Evolutionary conservation across 2,888 invertebrate species (phyloP), one percentile per base, ranked within the genome.

Genomic region (Calameuta pallipes): DNA sequence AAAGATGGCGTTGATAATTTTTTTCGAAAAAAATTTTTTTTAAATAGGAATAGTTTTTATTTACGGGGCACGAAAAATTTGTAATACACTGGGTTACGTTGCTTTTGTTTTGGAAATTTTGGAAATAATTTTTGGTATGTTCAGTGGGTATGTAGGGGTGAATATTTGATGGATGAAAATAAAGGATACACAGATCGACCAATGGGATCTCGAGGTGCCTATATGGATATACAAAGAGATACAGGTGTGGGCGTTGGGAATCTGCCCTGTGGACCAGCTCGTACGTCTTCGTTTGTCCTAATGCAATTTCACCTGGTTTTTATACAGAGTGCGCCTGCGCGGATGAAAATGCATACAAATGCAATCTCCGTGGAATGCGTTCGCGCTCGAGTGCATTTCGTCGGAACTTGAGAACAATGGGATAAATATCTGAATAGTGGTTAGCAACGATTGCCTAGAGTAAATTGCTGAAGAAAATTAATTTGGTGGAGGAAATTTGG

Each of bases 41-140:
- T 23, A 56, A 9, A 23, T 2, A 56, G 23, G 1, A 0, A 1
- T 0, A 23, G 9, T 56, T 6, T 23, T 56, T 0, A 56, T 6
- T 2, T 9, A 23, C 0, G 23, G 6, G 56, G 2, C 23, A 56
- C 0, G 9, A 6, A 15, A 6, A 9, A 23, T 23, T 56, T 6
- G 4, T 1, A 15, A 23, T 9, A 23, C 56, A 9, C 23, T 9
- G 56, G 23, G 56, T 23, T 56, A 15, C 41, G 41, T 15, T 15
- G 41, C 4, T 4, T 15, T 0, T 41, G 9, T 23, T 6, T 56
- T 56, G 23, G 23, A 2, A 56, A 56, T 56, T 56, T 56, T 23
- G 41, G 15, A 56, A 23, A 23, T 9, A 56, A 23, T 56, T 4
- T 4, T 13, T 37, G 41, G 56, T 6, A 56, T 2, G 6, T 56